Evolutionary conservation across 2,888 invertebrate species (phyloP).

Genomic region (Exephanes ischioxanthus): DNA sequence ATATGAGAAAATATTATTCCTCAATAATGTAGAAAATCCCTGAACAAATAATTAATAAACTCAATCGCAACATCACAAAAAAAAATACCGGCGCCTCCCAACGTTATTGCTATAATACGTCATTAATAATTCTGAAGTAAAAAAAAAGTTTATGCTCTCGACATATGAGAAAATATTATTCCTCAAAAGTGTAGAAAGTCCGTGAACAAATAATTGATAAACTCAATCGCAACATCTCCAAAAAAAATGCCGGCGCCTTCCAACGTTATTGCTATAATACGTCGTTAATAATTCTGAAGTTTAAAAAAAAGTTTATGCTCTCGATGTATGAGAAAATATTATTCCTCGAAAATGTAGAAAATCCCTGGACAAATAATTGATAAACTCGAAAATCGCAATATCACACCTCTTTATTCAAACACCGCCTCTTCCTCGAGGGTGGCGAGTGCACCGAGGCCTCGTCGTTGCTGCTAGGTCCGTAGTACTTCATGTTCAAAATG

Average conservation of each 20-base stretch:
- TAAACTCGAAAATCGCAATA: neutral
- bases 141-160: conserved; percentile 15
- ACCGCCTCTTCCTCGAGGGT: conserved; percentile 80
- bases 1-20: neutral
- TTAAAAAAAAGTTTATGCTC: conserved; percentile 21
- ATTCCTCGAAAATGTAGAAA: neutral
- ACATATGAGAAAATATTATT: neutral
- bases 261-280: conserved; percentile 4
- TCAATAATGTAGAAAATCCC: neutral
- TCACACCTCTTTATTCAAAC: conserved; percentile 84
- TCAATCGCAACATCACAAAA: conserved; percentile 72
- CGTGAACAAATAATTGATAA: neutral
- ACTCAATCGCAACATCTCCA: conserved; percentile 70
- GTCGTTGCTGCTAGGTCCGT: conserved; percentile 76
- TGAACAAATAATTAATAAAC: neutral
- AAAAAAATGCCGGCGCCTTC: neutral
- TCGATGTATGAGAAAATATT: neutral
- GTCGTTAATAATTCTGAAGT: conserved; percentile 2
- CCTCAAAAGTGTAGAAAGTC: neutral
- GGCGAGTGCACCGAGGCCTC: conserved; percentile 77
- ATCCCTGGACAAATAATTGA: neutral
- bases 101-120: conserved; percentile 12
- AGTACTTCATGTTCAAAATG: conserved; percentile 83
- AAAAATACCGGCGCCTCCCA: neutral
- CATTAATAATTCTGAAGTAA: neutral